phyloP scores from a whole-genome alignment of 2,113 vertebrate species.

The Lethenteron camtschaticum region DNA sequence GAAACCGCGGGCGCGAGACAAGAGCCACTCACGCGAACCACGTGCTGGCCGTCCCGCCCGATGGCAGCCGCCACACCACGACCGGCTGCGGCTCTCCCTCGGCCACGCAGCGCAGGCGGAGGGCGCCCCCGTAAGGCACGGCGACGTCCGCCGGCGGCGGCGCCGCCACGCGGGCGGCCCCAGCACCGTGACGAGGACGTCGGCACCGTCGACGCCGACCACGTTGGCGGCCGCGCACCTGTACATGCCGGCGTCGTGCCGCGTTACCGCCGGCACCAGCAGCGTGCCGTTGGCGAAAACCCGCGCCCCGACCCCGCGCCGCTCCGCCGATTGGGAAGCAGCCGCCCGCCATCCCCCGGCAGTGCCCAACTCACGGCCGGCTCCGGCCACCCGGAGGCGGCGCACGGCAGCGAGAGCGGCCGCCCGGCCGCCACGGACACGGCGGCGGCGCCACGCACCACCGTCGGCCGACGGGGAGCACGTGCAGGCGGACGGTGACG shows the following conservation, averaged over 20 bases:
- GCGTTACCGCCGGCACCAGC: constrained; percentile 10
- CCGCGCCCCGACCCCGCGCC: too few species aligned
- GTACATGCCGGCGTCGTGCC: neutral
- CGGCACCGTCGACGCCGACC: neutral
- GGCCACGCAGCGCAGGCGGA: constrained; percentile 48
- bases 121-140: constrained; percentile 19
- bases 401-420: constrained; percentile 27
- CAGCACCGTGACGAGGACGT: neutral
- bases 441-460: constrained; percentile 21
- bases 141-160: neutral
- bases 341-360: constrained; percentile 11
- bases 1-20: constrained; percentile 46
- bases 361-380: constrained; percentile 30
- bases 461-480: constrained; percentile 27
- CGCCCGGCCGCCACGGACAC: constrained; percentile 20
- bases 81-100: constrained; percentile 47
- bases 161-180: neutral
- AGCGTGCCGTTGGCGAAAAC: constrained; percentile 51
- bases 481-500: constrained; percentile 27
- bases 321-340: too few species aligned
- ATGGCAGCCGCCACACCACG: constrained; percentile 63
- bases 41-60: constrained; percentile 51
- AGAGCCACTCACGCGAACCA: constrained; percentile 36
- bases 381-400: constrained; percentile 24
- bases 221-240: neutral